Evolutionary conservation across 1,140 invertebrate genomes (phyloP).

Genomic region (Pantala flavescens): DNA sequence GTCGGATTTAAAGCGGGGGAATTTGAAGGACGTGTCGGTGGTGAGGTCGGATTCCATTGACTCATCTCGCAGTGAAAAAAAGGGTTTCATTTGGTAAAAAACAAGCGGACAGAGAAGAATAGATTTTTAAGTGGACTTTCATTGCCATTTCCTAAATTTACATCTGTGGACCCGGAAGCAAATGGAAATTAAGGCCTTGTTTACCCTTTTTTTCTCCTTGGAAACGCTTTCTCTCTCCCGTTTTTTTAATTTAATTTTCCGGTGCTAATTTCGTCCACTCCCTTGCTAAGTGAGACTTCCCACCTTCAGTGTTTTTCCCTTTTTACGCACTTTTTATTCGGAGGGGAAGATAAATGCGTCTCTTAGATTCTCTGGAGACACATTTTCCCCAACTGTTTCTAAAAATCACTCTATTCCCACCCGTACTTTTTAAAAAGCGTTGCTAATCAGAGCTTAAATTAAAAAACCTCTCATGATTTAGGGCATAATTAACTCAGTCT

Average conservation of each 20-base stretch:
- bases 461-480: too few species aligned
- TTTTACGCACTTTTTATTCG: neutral
- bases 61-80: too few species aligned
- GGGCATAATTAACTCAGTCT: too few species aligned
- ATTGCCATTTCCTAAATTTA: neutral
- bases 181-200: constrained; percentile 3
- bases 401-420: too few species aligned
- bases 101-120: neutral
- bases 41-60: too few species aligned
- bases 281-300: neutral
- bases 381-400: too few species aligned
- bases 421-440: too few species aligned
- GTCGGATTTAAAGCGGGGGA: neutral
- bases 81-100: too few species aligned
- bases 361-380: too few species aligned
- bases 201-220: neutral
- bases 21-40: neutral
- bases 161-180: neutral
- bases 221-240: neutral
- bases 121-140: constrained; percentile 10
- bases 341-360: too few species aligned
- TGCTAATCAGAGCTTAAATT: too few species aligned
- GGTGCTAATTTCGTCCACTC: neutral
- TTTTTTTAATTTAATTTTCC: constrained; percentile 11
- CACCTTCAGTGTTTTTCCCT: neutral